Conservation (phyloP, 2,888 invertebrate species). For the Harpagoxenus sublaevis region DNA sequence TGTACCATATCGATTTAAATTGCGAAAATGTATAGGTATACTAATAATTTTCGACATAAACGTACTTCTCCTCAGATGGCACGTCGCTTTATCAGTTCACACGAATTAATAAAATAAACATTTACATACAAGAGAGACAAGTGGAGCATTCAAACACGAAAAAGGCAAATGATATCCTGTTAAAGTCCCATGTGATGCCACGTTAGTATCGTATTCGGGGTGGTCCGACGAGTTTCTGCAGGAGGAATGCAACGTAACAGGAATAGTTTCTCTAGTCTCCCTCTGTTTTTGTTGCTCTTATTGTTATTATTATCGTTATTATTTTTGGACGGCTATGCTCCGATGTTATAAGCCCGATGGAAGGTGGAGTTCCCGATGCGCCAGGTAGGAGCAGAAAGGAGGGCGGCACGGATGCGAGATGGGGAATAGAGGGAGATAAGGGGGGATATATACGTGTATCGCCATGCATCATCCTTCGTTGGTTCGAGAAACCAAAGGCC, state of each 20-base stretch:
- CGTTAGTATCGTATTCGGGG: conserved; percentile 81
- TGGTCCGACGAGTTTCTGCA: conserved; percentile 85
- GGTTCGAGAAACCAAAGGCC: conserved; percentile 84
- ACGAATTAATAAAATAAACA: conserved; percentile 23
- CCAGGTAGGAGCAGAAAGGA: conserved; percentile 71
- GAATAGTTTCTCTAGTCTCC: conserved; percentile 84
- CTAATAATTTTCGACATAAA: not conserved
- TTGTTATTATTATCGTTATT: conserved; percentile 81
- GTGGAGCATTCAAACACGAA: conserved; percentile 63
- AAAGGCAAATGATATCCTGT: conserved; percentile 78
- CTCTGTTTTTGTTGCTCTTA: conserved; percentile 68
- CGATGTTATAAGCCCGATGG: conserved; percentile 77
- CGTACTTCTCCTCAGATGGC: not conserved
- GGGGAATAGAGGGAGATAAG: conserved; percentile 43
- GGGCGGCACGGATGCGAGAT: conserved; percentile 60
- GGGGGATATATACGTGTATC: conserved; percentile 83
- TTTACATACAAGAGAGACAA: conserved; percentile 32
- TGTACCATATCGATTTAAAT: not conserved
- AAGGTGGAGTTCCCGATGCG: conserved; percentile 76
- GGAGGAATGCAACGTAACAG: conserved; percentile 85
- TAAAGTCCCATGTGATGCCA: conserved; percentile 81
- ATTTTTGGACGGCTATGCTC: conserved; percentile 79
- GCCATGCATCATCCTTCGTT: conserved; percentile 86
- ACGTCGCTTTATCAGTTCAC: not conserved
- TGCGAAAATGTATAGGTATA: not conserved